These are phyloP conservation scores for Diprion similis DNA, from an alignment of 1,140 invertebrate species.

Conservation along the genomic window DNA sequence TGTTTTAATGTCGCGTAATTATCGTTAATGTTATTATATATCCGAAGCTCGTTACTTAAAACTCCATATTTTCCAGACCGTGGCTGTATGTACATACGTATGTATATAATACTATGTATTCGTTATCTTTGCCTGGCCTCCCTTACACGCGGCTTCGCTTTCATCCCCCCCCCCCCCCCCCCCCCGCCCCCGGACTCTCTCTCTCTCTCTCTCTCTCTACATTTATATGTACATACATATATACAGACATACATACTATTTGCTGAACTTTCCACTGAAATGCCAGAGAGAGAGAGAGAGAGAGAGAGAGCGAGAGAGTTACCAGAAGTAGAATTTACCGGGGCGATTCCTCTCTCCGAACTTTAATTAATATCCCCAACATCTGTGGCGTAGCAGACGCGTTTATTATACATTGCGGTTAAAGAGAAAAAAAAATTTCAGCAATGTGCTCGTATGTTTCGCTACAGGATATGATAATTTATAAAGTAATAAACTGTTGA, in stretches of 20 bases:
- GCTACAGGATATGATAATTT: too few species aligned
- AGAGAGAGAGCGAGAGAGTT: neutral
- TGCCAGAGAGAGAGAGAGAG: neutral
- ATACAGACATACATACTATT: neutral
- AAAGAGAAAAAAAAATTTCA: too few species aligned
- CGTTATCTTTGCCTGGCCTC: neutral
- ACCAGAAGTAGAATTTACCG: neutral
- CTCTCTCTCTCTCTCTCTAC: neutral
- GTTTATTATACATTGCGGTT: too few species aligned
- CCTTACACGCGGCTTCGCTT: constrained; percentile 8
- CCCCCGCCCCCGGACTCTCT: constrained; percentile 6
- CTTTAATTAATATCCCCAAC: too few species aligned
- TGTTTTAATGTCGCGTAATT: constrained; percentile 48
- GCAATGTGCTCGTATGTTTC: too few species aligned
- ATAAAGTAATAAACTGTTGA: too few species aligned
- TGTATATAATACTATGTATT: neutral
- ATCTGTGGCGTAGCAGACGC: too few species aligned
- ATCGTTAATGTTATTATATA: constrained; percentile 38
- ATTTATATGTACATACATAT: neutral
- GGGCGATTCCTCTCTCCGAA: neutral
- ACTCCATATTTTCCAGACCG: neutral
- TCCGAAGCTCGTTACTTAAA: constrained; percentile 31
- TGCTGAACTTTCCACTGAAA: neutral
- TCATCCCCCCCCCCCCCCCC: constrained; percentile 11
- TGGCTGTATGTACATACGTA: neutral